Conservation (phyloP, 2,113 vertebrate genomes). For the Sisor rabdophorus region DNA sequence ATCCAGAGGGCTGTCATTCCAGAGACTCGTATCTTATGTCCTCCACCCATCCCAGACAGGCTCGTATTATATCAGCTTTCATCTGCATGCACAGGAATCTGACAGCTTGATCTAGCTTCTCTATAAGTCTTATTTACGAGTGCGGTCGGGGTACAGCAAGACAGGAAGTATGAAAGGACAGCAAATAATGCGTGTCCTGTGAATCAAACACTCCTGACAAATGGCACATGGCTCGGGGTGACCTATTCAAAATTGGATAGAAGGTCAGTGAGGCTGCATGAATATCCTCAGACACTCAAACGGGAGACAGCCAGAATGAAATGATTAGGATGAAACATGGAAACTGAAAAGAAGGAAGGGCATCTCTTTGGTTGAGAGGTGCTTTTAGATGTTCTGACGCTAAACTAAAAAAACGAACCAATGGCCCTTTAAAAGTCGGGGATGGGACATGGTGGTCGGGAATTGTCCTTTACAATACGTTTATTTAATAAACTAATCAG, state of each 20-base stretch:
- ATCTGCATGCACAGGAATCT: neutral
- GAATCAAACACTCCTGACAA: slow-evolving; percentile 1
- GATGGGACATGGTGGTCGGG: too few relatives aligned
- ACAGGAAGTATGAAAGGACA: slow-evolving; percentile 2
- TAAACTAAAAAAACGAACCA: too few relatives aligned
- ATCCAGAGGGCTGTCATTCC: slow-evolving; percentile 15
- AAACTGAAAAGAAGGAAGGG: neutral
- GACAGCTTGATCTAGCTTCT: neutral
- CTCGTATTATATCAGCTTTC: neutral
- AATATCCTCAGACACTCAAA: neutral
- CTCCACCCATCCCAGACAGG: neutral
- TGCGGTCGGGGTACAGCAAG: neutral
- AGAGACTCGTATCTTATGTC: neutral
- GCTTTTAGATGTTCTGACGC: neutral
- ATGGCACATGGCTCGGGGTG: neutral
- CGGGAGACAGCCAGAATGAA: neutral
- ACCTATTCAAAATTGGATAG: neutral
- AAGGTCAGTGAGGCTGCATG: neutral
- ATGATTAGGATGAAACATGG: neutral
- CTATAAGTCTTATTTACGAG: neutral
- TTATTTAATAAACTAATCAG: too few relatives aligned
- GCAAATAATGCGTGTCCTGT: neutral
- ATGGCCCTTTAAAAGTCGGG: too few relatives aligned
- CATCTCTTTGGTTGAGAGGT: neutral
- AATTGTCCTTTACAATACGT: too few relatives aligned